A percentile compares a stretch with the other conserved stretches of the same genome.
These are phyloP conservation scores for Lepidurus apus DNA, from an alignment of 1,140 invertebrate species.

Conservation along the genomic window DNA sequence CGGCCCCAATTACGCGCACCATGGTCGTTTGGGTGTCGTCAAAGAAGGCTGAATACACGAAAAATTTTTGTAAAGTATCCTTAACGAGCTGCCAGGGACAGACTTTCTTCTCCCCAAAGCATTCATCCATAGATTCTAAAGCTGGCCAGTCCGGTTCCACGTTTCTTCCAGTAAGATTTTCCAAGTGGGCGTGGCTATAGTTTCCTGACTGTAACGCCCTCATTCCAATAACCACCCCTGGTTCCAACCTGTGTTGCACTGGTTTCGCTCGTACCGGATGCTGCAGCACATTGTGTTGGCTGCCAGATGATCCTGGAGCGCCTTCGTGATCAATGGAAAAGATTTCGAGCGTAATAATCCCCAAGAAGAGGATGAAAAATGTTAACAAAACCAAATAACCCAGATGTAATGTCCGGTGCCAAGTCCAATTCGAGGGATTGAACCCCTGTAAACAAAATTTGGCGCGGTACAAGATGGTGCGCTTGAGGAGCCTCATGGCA, in stretches of 20 bases:
- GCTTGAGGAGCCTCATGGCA: neutral
- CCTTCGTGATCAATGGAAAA: neutral
- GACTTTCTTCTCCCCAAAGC: neutral
- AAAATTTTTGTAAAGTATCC: conserved; percentile 62
- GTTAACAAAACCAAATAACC: neutral
- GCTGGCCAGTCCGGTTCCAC: neutral
- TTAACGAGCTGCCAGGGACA: conserved; percentile 45
- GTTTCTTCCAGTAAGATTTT: neutral
- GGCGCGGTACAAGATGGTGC: neutral
- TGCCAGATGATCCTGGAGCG: neutral
- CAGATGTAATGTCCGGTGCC: neutral
- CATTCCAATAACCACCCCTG: neutral
- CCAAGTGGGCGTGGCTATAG: neutral
- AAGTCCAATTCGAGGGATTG: neutral
- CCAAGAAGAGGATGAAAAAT: neutral
- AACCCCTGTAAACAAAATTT: neutral
- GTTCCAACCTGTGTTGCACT: neutral
- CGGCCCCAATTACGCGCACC: conserved; percentile 76
- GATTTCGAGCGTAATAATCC: neutral
- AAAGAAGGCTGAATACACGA: conserved; percentile 83
- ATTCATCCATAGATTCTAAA: neutral
- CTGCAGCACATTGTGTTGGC: neutral
- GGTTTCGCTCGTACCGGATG: neutral
- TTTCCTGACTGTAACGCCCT: neutral
- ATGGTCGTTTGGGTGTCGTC: conserved; percentile 55